phyloP scores from a whole-genome alignment of 2,797 vertebrate species.

The Crenuchus spilurus region DNA sequence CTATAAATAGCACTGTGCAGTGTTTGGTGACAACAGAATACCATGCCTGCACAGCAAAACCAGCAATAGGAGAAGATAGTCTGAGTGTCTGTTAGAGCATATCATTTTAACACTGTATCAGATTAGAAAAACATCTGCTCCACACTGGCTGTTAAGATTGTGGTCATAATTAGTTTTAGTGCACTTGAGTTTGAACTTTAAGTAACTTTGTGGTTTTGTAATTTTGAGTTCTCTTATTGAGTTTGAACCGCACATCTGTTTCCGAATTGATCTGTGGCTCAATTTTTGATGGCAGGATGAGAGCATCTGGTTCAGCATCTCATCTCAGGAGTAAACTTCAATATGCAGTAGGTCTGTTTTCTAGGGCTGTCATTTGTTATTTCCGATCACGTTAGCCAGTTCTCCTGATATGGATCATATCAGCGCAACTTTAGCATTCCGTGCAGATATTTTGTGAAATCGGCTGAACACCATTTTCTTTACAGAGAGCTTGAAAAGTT shows the following conservation, averaged over 20 bases:
- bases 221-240: background rate
- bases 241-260: background rate
- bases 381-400: background rate
- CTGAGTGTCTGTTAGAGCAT: background rate
- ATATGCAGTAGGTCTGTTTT: background rate
- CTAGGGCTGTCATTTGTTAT: background rate
- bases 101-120: background rate
- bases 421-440: background rate
- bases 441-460: background rate
- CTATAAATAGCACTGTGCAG: conserved; percentile 26
- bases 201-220: background rate
- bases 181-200: background rate
- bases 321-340: background rate
- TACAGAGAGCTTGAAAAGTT: background rate
- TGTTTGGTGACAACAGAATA: conserved; percentile 4
- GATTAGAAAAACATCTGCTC: conserved; percentile 1
- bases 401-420: background rate
- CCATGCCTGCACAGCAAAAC: background rate
- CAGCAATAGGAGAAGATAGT: background rate
- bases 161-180: background rate
- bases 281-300: background rate
- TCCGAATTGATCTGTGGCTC: background rate
- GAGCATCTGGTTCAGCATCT: conserved; percentile 25
- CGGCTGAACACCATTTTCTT: background rate
- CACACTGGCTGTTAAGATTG: background rate